Conservation (phyloP, 2,113 vertebrate genomes). For the Felis chaus region DNA sequence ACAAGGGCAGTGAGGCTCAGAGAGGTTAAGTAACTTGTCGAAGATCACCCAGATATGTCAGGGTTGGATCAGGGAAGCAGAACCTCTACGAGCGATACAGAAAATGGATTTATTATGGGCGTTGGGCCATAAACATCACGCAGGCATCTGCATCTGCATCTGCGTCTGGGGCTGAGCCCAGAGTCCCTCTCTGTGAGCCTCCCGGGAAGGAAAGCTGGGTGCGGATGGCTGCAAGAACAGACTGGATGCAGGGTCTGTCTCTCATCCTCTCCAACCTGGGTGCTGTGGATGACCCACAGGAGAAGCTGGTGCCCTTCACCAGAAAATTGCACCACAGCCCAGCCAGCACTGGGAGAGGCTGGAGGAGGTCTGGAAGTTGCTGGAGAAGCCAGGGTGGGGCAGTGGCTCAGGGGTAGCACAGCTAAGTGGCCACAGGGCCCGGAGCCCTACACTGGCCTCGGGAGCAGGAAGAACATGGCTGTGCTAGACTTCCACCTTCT, state of each 20-base stretch:
- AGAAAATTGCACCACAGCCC: rapidly evolving
- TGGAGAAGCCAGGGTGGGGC: neutral
- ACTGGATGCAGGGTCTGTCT: neutral
- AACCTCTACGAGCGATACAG: no score
- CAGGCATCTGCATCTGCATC: neutral
- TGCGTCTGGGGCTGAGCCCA: neutral
- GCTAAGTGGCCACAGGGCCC: rapidly evolving
- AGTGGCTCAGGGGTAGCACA: rapidly evolving
- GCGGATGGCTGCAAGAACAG: no score
- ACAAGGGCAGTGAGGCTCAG: neutral
- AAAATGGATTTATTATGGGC: neutral
- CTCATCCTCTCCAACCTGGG: neutral
- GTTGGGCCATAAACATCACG: neutral
- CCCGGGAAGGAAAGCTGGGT: rapidly evolving
- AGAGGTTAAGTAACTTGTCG: neutral
- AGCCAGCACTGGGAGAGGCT: rapidly evolving
- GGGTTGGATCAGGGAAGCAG: neutral
- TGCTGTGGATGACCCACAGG: neutral
- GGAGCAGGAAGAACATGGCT: rapidly evolving
- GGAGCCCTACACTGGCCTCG: rapidly evolving
- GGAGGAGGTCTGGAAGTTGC: neutral
- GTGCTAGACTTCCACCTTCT: neutral
- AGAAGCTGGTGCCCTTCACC: neutral
- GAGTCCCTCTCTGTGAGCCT: neutral
- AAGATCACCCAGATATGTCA: neutral